Conservation (phyloP, 2,797 vertebrate species). For the Macroramphosus scolopax region DNA sequence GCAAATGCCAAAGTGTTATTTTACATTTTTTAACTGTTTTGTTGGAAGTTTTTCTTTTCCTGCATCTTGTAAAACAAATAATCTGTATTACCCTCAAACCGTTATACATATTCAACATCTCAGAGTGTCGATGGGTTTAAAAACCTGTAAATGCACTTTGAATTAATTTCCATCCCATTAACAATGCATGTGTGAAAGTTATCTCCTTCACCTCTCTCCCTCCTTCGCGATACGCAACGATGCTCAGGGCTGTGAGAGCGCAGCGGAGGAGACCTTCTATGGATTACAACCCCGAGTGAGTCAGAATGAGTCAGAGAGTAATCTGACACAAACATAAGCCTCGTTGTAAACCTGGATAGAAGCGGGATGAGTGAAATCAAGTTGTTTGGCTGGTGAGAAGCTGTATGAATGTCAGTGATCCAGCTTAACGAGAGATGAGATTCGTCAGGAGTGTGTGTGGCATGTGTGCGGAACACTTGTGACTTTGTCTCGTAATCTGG, state of each 20-base stretch:
- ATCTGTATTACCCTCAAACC: conserved; percentile 58
- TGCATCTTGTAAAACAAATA: conserved; percentile 39
- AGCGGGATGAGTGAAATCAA: conserved; percentile 43
- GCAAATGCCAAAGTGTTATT: conserved; percentile 17
- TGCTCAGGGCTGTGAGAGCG: conserved; percentile 6
- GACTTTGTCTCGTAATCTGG: conserved; percentile 54
- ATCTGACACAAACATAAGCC: conserved; percentile 53
- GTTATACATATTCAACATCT: conserved; percentile 76
- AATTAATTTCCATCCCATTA: conserved; percentile 75
- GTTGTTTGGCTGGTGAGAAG: conserved; percentile 57
- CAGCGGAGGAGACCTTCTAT: conserved; percentile 32
- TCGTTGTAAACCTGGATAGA: conserved; percentile 46
- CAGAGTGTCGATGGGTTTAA: conserved; percentile 76
- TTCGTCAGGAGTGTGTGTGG: conserved; percentile 46
- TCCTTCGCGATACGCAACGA: conserved; percentile 15
- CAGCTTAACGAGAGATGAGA: conserved; percentile 63
- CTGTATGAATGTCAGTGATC: conserved; percentile 64
- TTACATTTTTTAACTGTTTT: conserved; percentile 20
- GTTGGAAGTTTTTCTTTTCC: neutral
- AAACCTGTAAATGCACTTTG: conserved; percentile 71
- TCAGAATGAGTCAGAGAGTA: conserved; percentile 60
- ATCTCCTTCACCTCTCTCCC: conserved; percentile 36
- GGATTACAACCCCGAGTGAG: conserved; percentile 45
- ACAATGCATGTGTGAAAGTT: conserved; percentile 72
- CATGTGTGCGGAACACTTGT: conserved; percentile 13